These are phyloP conservation scores for Vanessa tameamea DNA, from an alignment of 1,140 invertebrate species.

Conservation along the genomic window DNA sequence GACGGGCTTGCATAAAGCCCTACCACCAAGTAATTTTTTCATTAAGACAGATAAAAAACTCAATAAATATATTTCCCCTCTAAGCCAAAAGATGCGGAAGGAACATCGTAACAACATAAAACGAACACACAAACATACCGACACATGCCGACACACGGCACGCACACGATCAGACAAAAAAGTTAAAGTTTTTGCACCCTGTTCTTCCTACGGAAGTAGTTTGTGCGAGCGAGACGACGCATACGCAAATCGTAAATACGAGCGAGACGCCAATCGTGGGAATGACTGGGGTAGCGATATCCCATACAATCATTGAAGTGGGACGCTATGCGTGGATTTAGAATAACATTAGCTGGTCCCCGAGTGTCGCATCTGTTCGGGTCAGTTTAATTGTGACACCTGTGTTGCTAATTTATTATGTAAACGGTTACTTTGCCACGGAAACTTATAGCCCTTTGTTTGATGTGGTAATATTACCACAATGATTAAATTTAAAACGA, in stretches of 20 bases:
- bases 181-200: conserved; percentile 68
- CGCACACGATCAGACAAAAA: conserved; percentile 69
- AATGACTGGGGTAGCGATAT: conserved; percentile 74
- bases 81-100: conserved; percentile 2
- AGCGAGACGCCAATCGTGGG: conserved; percentile 62
- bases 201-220: conserved; percentile 71
- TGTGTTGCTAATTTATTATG: conserved; percentile 26
- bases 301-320: conserved; percentile 70
- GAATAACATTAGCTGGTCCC: neutral
- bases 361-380: conserved; percentile 11
- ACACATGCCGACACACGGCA: conserved; percentile 55
- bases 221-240: conserved; percentile 44
- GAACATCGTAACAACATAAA: conserved; percentile 10
- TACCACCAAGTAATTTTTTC: too few relatives aligned
- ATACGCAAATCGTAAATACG: conserved; percentile 26
- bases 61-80: too few relatives aligned
- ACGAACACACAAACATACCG: conserved; percentile 17
- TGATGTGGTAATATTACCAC: neutral
- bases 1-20: too few relatives aligned
- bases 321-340: conserved; percentile 29
- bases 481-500: too few relatives aligned
- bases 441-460: neutral
- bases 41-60: too few relatives aligned
- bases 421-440: neutral
- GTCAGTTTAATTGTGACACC: conserved; percentile 21